Base-by-base conservation (phyloP, 2,797 vertebrate species). In the Lateolabrax maculatus region DNA sequence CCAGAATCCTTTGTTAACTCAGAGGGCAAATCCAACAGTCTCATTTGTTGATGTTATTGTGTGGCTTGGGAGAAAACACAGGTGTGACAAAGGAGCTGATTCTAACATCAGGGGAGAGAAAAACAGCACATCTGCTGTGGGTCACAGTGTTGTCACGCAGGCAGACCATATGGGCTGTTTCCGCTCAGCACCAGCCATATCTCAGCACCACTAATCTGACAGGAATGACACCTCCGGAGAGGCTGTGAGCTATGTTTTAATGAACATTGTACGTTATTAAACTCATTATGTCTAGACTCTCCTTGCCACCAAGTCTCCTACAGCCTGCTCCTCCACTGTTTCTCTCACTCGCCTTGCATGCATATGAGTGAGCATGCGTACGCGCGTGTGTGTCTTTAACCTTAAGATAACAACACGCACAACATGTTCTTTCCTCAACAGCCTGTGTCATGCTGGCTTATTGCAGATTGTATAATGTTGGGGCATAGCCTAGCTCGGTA, bases 211-310 rank as follows among this genome's bases (percentile, higher is more conserved):
- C 92, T 91, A 92, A 93, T 89, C 90, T 93, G 94, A 93, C 88
- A 93, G 89, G 79, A 85, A 65, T 82, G 88, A 92, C 92, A 93
- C 91, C 93, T 91, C 84, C 46, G 63, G 87, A 87, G 90, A 87
- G 85, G 83, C 92, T 91, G 78, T 83, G 86, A 92, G 93, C 92
- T 75, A 90, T 43, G 82, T 93, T 93, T 93, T 92, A 93, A 94
- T 94, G 93, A 94, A 94, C 87, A 89, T 85, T 84, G 89, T 85
- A 88, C 75, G 65, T 89, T 89, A 92, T 93, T 93, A 93, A 94
- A 93, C 89, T 87, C 80, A 89, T 90, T 88, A 90, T 85, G 83
- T 89, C 83, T 74, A 68, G 74, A 84, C 77, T 91, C 87, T 90
- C 85, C 87, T 87, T 84, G 87, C 80, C 75, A 68, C 80, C 46